Base-by-base conservation (phyloP, 2,113 vertebrate species). In the Calonectris borealis region DNA sequence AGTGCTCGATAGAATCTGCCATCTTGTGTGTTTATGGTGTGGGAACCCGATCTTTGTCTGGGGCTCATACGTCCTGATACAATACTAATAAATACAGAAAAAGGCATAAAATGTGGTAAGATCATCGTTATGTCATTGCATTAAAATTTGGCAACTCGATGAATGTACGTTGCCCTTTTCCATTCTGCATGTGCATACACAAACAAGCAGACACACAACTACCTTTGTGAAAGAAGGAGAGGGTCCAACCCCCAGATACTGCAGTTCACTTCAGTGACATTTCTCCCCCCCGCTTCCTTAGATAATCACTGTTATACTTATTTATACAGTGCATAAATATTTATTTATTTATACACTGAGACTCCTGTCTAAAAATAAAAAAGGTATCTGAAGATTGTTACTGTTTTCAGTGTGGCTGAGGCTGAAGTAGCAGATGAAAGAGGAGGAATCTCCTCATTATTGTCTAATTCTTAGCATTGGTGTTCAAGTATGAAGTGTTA, bases 171-270 rank as follows among this genome's bases (percentile, higher is more conserved):
- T 76, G 38, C 14, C 51, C 61, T 73, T 64, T 24, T 20, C 42
- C 34, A 1, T 34, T 32, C 68, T 19, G 24, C 21, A 1, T 3
- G 10, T 15, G 42, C 24, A 1, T 5, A 24, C 15, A 2, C 26
- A 17, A 21, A 20, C 24, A 31, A 31, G 38, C 38, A 19, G 34
- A 16, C 7, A 6, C 31, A 5, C 4, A 10, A 3, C 21, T 48
- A 1, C 25, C 51, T 54, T 26, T 24, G 48, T 7, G n/a, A 31
- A 34, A 58, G 40, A 34, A 58, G 40, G 46, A 54, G 38, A 49
- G 7, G 36, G 65, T 68, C 16, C 42, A 52, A 2, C 2, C 11
- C 20, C 8, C 16, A 20, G 6, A 3, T 51, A 9, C 0, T 51
- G 55, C 68, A 26, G 0, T 26, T 83, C 10, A 2, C 19, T 66